Evolutionary conservation across 2,113 vertebrate genomes (phyloP).

Genomic region (Rutilus rutilus): DNA sequence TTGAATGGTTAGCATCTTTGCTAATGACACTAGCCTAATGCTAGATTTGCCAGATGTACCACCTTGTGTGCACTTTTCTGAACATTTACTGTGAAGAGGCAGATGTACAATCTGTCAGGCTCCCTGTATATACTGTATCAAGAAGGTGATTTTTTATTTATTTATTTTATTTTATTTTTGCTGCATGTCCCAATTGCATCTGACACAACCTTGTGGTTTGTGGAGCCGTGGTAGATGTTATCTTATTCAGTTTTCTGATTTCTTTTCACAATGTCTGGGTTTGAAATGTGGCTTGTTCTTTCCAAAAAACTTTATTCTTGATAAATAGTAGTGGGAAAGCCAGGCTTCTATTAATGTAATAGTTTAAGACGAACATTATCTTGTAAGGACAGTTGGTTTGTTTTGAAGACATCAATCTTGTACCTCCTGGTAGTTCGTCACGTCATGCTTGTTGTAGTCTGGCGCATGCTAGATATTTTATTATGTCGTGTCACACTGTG

Average conservation of each 20-base stretch:
- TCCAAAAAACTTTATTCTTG: constrained; percentile 61
- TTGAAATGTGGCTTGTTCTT: constrained; percentile 59
- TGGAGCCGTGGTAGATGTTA: constrained; percentile 60
- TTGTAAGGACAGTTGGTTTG: constrained; percentile 29
- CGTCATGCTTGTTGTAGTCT: constrained; percentile 37
- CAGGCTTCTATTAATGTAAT: not conserved
- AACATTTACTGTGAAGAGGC: constrained; percentile 69
- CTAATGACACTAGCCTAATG: not conserved
- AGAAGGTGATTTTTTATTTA: too few relatives aligned
- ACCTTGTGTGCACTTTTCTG: constrained; percentile 30
- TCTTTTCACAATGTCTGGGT: constrained; percentile 4
- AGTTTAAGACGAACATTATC: not conserved
- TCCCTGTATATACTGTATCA: constrained; percentile 69
- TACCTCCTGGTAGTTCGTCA: constrained; percentile 46
- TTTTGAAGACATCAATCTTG: constrained; percentile 40
- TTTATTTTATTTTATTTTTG: too few relatives aligned
- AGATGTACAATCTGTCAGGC: constrained; percentile 63
- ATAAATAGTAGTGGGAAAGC: constrained; percentile 67
- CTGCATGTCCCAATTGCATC: constrained; percentile 72
- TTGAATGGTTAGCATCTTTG: not conserved
- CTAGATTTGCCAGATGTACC: constrained; percentile 2
- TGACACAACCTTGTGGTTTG: constrained; percentile 58
- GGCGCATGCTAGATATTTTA: constrained; percentile 43
- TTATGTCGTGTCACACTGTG: constrained; percentile 58
- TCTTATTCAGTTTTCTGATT: constrained; percentile 29